phyloP scores from a whole-genome alignment of 2,797 vertebrate genomes.

The Epinephelus coioides region DNA sequence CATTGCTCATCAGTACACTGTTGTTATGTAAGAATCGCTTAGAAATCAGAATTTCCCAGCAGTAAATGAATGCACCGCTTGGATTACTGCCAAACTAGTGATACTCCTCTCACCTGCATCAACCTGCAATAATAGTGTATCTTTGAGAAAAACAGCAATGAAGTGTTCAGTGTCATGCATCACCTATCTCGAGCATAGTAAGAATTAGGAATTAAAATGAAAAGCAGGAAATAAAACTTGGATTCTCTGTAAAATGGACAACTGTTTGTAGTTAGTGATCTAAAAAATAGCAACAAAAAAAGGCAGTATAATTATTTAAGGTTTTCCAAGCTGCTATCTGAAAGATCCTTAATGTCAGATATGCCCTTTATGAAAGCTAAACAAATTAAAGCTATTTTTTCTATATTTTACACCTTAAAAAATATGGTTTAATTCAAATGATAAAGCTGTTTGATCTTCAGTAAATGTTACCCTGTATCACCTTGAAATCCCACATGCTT shows the following conservation, averaged over 20 bases:
- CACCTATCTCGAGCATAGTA: background rate
- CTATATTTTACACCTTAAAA: too few relatives aligned
- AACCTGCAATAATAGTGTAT: background rate
- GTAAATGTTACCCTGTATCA: background rate
- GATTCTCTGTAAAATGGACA: background rate
- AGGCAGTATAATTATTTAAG: background rate
- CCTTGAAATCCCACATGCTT: background rate
- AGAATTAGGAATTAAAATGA: too few relatives aligned
- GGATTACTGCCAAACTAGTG: background rate
- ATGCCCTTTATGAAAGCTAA: too few relatives aligned
- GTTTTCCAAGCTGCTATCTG: background rate
- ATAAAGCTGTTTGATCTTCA: background rate
- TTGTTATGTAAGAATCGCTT: background rate
- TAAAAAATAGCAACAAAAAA: background rate
- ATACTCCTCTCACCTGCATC: background rate
- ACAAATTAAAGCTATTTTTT: too few relatives aligned
- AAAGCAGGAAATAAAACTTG: background rate
- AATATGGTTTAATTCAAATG: background rate
- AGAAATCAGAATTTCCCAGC: background rate
- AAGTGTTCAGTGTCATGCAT: background rate
- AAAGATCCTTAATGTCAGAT: background rate
- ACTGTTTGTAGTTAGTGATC: background rate
- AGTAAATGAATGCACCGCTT: background rate
- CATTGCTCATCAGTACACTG: background rate
- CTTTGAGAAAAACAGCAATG: background rate